A percentile compares a stretch with the other conserved stretches of the same genome.
Evolutionary conservation across 1,140 invertebrate genomes (phyloP).

Genomic region (Panulirus ornatus): DNA sequence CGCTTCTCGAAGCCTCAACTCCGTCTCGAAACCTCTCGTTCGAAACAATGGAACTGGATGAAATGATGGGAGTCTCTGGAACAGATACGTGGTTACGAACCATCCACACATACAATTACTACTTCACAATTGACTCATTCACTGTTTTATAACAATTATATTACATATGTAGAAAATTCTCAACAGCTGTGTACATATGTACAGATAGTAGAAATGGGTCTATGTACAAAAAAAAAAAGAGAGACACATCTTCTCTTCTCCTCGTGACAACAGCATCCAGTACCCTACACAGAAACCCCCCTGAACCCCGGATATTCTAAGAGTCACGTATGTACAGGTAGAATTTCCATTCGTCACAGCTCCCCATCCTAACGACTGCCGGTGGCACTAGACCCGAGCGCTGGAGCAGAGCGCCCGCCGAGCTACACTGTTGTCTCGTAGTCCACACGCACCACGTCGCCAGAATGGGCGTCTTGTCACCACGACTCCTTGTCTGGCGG

Average conservation of each 20-base stretch:
- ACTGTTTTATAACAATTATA: neutral
- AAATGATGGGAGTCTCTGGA: too few species aligned
- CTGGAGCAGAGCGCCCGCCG: too few species aligned
- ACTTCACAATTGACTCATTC: neutral
- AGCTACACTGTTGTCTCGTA: slow-evolving; percentile 75
- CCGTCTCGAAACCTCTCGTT: too few species aligned
- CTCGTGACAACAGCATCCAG: too few species aligned
- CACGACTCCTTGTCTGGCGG: slow-evolving; percentile 74
- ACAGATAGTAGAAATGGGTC: neutral
- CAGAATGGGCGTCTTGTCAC: slow-evolving; percentile 75
- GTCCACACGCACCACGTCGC: slow-evolving; percentile 74
- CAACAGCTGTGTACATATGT: neutral
- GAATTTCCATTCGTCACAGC: neutral
- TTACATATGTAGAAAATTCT: slow-evolving; percentile 18
- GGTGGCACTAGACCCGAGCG: neutral
- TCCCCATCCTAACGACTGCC: slow-evolving; percentile 8
- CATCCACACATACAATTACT: slow-evolving; percentile 5
- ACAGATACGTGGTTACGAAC: too few species aligned
- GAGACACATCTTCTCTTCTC: too few species aligned
- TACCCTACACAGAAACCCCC: too few species aligned
- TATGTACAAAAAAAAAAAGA: neutral
- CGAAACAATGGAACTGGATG: neutral
- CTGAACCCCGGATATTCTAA: too few species aligned
- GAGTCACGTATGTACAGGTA: neutral
- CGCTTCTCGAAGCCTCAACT: too few species aligned